Percentiles rank a stretch among this genome's conserved stretches.
Conservation (phyloP, 2,888 invertebrate species). For the Drosophila conformis region DNA sequence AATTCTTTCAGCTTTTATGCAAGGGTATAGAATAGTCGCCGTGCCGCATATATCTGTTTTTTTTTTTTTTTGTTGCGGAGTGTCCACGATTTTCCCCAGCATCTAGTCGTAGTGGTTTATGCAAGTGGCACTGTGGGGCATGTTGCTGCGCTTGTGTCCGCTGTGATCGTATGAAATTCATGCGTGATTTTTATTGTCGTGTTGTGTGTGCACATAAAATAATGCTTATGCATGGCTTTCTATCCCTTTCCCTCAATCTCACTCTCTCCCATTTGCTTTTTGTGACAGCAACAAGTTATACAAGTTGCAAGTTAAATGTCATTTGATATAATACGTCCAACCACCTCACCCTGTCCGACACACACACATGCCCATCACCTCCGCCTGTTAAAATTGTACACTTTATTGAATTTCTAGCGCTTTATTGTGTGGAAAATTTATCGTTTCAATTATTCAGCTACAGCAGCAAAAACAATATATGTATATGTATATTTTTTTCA, state of each 20-base stretch:
- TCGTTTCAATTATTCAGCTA: conserved; percentile 72
- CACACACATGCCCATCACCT: conserved; percentile 1
- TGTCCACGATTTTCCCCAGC: conserved; percentile 6
- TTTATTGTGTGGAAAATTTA: conserved; percentile 76
- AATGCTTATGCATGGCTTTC: conserved; percentile 66
- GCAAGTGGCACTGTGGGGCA: conserved; percentile 43
- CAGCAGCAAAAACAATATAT: conserved; percentile 18
- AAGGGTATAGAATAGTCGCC: not conserved
- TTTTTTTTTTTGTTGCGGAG: conserved; percentile 1
- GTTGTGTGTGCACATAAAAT: conserved; percentile 73
- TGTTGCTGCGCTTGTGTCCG: conserved; percentile 40
- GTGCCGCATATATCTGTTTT: not conserved
- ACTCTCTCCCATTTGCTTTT: not conserved
- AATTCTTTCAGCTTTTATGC: not conserved
- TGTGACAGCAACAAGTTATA: conserved; percentile 67
- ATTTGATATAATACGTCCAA: conserved; percentile 39
- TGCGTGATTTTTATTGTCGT: conserved; percentile 77
- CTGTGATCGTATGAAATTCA: conserved; percentile 68
- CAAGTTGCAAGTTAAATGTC: conserved; percentile 52
- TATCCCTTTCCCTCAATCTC: not conserved
- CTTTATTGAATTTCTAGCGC: conserved; percentile 74
- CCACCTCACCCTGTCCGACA: not conserved
- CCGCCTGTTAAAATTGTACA: conserved; percentile 57
- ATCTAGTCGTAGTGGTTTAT: conserved; percentile 36
- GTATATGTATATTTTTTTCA: conserved; percentile 7